Evolutionary conservation across 2,113 vertebrate genomes (phyloP).

Genomic region (Pandion haliaetus): DNA sequence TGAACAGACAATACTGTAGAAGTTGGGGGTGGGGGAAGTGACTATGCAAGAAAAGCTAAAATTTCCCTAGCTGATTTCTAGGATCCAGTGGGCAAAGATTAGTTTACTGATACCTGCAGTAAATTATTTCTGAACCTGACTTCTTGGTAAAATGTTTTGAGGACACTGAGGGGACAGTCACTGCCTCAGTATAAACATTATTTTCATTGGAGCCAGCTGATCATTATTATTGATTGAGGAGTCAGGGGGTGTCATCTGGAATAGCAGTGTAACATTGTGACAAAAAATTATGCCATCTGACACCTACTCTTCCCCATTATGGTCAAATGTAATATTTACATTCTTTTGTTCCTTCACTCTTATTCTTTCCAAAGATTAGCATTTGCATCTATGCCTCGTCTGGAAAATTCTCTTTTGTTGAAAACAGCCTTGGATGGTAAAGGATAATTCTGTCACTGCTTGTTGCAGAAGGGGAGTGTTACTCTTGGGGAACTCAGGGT

Average conservation of each 20-base stretch:
- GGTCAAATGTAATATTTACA: background rate
- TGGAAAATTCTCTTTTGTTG: background rate
- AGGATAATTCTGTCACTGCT: background rate
- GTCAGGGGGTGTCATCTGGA: background rate
- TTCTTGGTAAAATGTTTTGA: background rate
- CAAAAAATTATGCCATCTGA: no score
- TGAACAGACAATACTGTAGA: background rate
- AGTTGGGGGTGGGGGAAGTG: no score
- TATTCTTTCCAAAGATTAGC: rapidly evolving
- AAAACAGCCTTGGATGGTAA: background rate
- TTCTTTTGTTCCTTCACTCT: background rate
- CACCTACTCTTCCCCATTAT: background rate
- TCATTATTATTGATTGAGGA: background rate
- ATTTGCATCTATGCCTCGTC: background rate
- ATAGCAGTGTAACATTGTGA: background rate
- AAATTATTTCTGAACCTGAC: background rate
- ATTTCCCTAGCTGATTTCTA: background rate
- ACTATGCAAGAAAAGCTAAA: background rate
- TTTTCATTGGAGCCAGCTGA: background rate
- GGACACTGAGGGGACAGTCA: background rate
- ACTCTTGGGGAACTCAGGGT: rapidly evolving
- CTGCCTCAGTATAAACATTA: background rate
- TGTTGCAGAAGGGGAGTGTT: background rate
- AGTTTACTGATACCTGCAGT: background rate
- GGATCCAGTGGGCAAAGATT: background rate